Percentiles rank a stretch among this genome's conserved stretches.
Evolutionary conservation across 1,140 invertebrate species (phyloP).

Genomic region (Berghia stephanieae): DNA sequence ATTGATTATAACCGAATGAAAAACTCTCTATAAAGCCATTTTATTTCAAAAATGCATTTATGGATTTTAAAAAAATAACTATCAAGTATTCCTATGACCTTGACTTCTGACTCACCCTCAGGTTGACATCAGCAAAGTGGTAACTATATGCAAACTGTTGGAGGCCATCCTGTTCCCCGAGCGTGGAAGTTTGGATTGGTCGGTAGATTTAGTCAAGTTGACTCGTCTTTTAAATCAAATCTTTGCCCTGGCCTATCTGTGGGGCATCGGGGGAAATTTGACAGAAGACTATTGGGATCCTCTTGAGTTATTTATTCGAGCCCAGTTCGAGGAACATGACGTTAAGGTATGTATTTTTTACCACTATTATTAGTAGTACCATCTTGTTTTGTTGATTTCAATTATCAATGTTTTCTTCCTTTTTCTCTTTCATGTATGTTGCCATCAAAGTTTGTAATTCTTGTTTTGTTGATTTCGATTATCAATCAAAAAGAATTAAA

Average conservation of each 20-base stretch:
- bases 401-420: no score
- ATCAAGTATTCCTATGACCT: neutral
- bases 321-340: slow-evolving; percentile 77
- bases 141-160: slow-evolving; percentile 77
- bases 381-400: no score
- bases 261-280: slow-evolving; percentile 85
- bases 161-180: slow-evolving; percentile 73
- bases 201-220: slow-evolving; percentile 60
- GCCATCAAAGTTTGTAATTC: no score
- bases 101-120: slow-evolving; percentile 57
- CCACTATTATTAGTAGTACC: no score
- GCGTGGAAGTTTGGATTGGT: slow-evolving; percentile 67
- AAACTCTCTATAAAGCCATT: no score
- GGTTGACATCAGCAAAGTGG: slow-evolving; percentile 83
- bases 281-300: slow-evolving; percentile 74
- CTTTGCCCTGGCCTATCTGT: slow-evolving; percentile 81
- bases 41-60: no score
- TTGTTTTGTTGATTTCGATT: no score
- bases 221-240: slow-evolving; percentile 74
- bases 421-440: no score
- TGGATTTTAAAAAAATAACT: no score
- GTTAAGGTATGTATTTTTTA: slow-evolving; percentile 65
- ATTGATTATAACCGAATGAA: no score
- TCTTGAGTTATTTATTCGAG: slow-evolving; percentile 76
- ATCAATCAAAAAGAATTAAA: no score